Percentiles rank a stretch among this genome's conserved stretches.
Conservation (phyloP, 2,888 invertebrate genomes). For the Ophion ventricosus region DNA sequence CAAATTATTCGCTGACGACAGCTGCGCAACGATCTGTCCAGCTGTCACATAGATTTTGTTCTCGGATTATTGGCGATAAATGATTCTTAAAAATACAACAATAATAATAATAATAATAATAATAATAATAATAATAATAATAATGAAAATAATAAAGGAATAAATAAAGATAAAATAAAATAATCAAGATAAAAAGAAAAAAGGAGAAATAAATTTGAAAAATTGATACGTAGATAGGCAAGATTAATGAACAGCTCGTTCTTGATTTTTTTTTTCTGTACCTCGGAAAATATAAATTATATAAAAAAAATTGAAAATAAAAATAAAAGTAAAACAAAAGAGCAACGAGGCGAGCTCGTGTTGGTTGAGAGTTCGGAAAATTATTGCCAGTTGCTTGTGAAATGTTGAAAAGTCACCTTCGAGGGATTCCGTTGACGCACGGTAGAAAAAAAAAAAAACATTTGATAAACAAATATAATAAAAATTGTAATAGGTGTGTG, state of each 20-base stretch:
- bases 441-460: constrained; percentile 61
- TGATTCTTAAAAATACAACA: constrained; percentile 44
- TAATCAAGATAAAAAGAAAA: constrained; percentile 39
- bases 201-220: constrained; percentile 46
- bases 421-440: constrained; percentile 54
- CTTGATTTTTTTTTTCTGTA: constrained; percentile 58
- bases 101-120: constrained; percentile 39
- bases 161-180: constrained; percentile 13
- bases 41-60: constrained; percentile 56
- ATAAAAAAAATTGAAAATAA: constrained; percentile 16
- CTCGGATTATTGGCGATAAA: constrained; percentile 56
- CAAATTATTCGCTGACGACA: constrained; percentile 41
- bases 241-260: constrained; percentile 56
- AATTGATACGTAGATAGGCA: constrained; percentile 45
- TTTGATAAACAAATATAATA: constrained; percentile 31
- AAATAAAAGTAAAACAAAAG: constrained; percentile 31
- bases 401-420: constrained; percentile 63
- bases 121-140: constrained; percentile 43
- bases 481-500: too few species aligned
- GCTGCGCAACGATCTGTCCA: constrained; percentile 29
- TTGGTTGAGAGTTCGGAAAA: constrained; percentile 62
- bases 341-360: constrained; percentile 43
- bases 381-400: constrained; percentile 67
- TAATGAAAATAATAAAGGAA: constrained; percentile 11
- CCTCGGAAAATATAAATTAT: constrained; percentile 43